Evolutionary conservation across 2,888 invertebrate species (phyloP), one percentile per base, ranked within the genome.

Genomic region (Agonopterix arenella): DNA sequence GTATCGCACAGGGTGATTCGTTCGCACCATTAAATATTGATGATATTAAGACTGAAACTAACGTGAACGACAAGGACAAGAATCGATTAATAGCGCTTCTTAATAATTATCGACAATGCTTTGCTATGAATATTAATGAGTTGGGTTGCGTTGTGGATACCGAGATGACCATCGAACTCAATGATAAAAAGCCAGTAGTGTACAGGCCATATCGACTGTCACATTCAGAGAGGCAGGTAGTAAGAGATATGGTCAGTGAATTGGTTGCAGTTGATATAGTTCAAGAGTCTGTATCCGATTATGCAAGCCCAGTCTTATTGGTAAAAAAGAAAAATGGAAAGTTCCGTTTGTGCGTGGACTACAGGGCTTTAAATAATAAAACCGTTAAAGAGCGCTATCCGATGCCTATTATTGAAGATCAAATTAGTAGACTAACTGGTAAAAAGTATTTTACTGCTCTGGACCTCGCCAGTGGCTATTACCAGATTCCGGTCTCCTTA

Each of bases 401-500:
- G 5, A 46, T 57, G 8, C 58, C 56, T 2, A 18, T 51, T 2
- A 59, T 62, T 8, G 62, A 62, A 0, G 62, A 61, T 41, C 60
- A 61, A 45, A 36, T 76, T 3, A 62, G 70, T 36, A 53, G 57
- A 36, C 51, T 72, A 2, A 58, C 61, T 45, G 62, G 62, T 5
- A 63, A 65, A 5, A 59, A 47, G 8, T 62, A 52, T 42, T 73
- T 71, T 44, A 69, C 57, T 4, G 61, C 66, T 7, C 51, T 72
- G 4, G n/a, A n/a, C n/a, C n/a, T n/a, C n/a, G n/a, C n/a, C n/a
- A n/a, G n/a, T n/a, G n/a, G n/a, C n/a, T n/a, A 4, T 69, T 74
- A 74, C 42, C 74, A 77, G 49, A 63, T 77, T 0, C 57, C 59
- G 3, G 50, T 77, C 13, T 50, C 63, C 7, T 52, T 61, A 44